Evolutionary conservation across 2,888 invertebrate species (phyloP).

Genomic region (Dione juno): DNA sequence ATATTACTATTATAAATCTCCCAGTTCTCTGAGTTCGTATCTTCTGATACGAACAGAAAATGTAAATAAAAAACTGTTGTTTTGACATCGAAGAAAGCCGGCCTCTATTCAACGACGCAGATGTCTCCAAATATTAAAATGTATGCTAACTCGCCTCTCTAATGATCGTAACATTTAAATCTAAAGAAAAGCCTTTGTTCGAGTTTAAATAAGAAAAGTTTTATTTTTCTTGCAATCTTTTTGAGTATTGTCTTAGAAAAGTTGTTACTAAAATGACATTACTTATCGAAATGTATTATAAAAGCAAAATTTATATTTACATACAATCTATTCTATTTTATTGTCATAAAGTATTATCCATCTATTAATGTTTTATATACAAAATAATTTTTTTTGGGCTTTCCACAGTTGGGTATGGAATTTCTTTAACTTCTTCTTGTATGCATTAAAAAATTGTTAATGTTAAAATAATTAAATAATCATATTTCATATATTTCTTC

Average conservation of each 20-base stretch:
- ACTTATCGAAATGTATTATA: conserved; percentile 15
- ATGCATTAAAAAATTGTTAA: too few relatives aligned
- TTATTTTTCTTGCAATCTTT: conserved; percentile 38
- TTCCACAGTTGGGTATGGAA: too few relatives aligned
- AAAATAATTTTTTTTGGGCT: too few relatives aligned
- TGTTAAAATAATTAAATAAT: too few relatives aligned
- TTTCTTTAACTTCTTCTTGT: too few relatives aligned
- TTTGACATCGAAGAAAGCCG: conserved; percentile 20
- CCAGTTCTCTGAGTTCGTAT: too few relatives aligned
- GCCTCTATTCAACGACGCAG: conserved; percentile 39
- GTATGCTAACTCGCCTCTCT: conserved; percentile 70
- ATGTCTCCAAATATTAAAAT: conserved; percentile 56
- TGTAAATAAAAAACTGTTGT: conserved; percentile 51
- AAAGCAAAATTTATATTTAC: too few relatives aligned
- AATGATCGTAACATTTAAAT: conserved; percentile 73
- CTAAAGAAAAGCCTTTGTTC: conserved; percentile 61
- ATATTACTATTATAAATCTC: conserved; percentile 73
- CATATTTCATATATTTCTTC: too few relatives aligned
- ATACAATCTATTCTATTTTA: too few relatives aligned
- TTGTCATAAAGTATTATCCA: too few relatives aligned
- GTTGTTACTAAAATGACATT: conserved; percentile 17
- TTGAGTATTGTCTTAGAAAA: conserved; percentile 35
- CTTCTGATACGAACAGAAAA: conserved; percentile 53
- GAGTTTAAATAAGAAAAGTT: conserved; percentile 69
- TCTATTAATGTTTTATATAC: too few relatives aligned